Conservation (phyloP, 2,888 invertebrate genomes). For the Lochmaea crataegi region DNA sequence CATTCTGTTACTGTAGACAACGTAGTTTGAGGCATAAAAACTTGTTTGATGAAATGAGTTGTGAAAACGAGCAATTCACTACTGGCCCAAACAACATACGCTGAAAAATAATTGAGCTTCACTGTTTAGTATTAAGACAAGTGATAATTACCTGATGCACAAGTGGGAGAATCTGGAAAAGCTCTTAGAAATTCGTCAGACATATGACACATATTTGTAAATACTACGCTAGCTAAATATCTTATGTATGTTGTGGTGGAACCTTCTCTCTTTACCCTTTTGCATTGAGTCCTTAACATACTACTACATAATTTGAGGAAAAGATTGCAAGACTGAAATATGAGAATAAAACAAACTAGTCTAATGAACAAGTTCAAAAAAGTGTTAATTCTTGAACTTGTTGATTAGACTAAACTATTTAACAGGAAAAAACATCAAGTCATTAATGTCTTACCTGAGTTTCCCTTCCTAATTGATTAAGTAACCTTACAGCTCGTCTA, state of each 20-base stretch:
- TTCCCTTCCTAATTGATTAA: slow-evolving; percentile 81
- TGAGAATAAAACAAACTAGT: slow-evolving; percentile 1
- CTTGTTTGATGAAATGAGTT: slow-evolving; percentile 85
- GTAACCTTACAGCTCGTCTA: slow-evolving; percentile 83
- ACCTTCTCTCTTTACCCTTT: slow-evolving; percentile 83
- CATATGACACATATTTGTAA: slow-evolving; percentile 76
- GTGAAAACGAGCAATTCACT: slow-evolving; percentile 83
- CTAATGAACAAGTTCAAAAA: too few relatives aligned
- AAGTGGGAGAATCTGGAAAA: slow-evolving; percentile 81
- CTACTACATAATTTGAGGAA: slow-evolving; percentile 85
- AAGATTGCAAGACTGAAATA: slow-evolving; percentile 79
- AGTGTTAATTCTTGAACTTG: too few relatives aligned
- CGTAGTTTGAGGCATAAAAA: slow-evolving; percentile 89
- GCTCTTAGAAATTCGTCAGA: slow-evolving; percentile 80
- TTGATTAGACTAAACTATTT: too few relatives aligned
- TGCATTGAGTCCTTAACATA: slow-evolving; percentile 82
- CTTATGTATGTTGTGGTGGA: slow-evolving; percentile 83
- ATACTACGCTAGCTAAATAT: slow-evolving; percentile 85
- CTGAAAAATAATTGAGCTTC: slow-evolving; percentile 64
- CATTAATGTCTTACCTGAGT: slow-evolving; percentile 66
- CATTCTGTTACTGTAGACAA: slow-evolving; percentile 88
- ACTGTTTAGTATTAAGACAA: not conserved
- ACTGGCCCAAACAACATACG: slow-evolving; percentile 92
- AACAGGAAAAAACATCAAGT: slow-evolving; percentile 1
- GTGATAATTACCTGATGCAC: slow-evolving; percentile 73